phyloP scores from a whole-genome alignment of 2,797 vertebrate species.

The Notamacropus eugenii region DNA sequence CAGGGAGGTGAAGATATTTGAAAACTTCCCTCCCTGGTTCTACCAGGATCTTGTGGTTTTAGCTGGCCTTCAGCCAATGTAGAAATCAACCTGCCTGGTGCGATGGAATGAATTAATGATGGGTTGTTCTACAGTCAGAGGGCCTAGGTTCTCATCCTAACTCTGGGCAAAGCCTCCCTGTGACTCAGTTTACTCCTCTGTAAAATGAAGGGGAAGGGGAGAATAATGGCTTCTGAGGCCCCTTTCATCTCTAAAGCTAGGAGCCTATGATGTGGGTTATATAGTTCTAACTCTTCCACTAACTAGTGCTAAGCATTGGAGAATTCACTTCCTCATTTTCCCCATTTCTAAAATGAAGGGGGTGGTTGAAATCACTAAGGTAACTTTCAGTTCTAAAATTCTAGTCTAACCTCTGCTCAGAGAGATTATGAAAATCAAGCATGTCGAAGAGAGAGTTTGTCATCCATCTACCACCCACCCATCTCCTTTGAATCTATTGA shows the following conservation, averaged over 20 bases:
- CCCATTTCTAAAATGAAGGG: not conserved
- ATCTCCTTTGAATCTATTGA: not conserved
- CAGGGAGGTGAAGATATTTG: not conserved
- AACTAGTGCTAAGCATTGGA: not conserved
- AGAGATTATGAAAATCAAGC: not conserved
- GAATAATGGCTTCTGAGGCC: not conserved
- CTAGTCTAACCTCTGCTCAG: not conserved
- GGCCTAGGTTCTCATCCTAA: not conserved
- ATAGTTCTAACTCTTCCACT: not conserved
- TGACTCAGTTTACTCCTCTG: not conserved
- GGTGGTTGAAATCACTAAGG: not conserved
- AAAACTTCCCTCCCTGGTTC: not conserved
- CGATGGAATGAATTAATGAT: not conserved
- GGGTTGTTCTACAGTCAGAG: not conserved
- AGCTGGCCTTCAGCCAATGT: not conserved
- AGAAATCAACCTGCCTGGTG: not conserved
- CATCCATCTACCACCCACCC: not conserved
- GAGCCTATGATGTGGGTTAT: not conserved
- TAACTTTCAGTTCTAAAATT: not conserved
- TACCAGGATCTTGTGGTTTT: not conserved
- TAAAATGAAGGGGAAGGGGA: not conserved
- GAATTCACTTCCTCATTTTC: not conserved
- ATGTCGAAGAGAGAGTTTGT: not conserved
- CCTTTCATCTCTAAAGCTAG: not conserved
- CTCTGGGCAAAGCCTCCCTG: not conserved